Conservation (phyloP, 2,888 invertebrate species). For the Thereva unica region DNA sequence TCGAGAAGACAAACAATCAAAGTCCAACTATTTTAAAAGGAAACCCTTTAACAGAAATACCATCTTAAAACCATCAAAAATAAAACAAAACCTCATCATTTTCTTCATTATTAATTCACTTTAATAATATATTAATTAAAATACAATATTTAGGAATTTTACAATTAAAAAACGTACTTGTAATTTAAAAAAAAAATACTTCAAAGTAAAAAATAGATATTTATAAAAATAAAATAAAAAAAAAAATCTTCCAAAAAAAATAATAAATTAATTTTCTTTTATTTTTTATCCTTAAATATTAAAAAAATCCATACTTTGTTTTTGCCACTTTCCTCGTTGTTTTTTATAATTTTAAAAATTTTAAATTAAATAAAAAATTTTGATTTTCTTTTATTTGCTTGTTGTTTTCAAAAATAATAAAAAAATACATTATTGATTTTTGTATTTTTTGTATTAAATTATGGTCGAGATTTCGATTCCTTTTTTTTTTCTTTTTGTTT, state of each 20-base stretch:
- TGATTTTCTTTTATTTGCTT: slow-evolving; percentile 24
- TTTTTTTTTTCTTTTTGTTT: no score
- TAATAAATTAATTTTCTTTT: slow-evolving; percentile 24
- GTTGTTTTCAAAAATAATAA: slow-evolving; percentile 1
- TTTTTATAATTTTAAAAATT: slow-evolving; percentile 6
- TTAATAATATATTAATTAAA: slow-evolving; percentile 36
- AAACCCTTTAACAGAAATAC: no score
- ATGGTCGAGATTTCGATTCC: no score
- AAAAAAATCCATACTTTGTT: slow-evolving; percentile 2
- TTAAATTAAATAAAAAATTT: not conserved
- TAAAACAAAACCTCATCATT: no score
- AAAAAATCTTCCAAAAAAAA: slow-evolving; percentile 15
- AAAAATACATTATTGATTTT: slow-evolving; percentile 6
- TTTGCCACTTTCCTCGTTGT: slow-evolving; percentile 11
- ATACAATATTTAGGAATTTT: slow-evolving; percentile 34
- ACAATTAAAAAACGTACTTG: slow-evolving; percentile 23
- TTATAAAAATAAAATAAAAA: slow-evolving; percentile 19
- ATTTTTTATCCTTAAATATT: slow-evolving; percentile 24
- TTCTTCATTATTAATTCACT: slow-evolving; percentile 22
- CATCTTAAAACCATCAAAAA: no score
- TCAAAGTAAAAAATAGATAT: slow-evolving; percentile 17
- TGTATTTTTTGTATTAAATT: no score
- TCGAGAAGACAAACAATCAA: no score
- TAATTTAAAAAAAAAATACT: slow-evolving; percentile 23
- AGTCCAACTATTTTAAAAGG: no score